These are phyloP conservation scores for Rallus crepitans DNA, from an alignment of 2,797 vertebrate genomes.

Conservation along the genomic window DNA sequence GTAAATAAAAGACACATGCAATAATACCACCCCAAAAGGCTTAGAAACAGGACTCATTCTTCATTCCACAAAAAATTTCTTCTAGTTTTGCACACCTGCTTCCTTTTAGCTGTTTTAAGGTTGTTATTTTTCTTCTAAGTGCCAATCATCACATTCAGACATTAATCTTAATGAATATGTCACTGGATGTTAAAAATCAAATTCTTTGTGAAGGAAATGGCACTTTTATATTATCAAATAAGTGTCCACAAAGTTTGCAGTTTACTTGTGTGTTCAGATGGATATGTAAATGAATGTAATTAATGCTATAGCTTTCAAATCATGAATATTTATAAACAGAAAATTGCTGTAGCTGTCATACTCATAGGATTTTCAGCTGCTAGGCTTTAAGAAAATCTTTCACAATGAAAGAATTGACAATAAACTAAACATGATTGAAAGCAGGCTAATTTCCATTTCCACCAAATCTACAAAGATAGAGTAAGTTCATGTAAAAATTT, in stretches of 20 bases:
- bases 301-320: conserved; percentile 82
- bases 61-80: conserved; percentile 28
- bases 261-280: conserved; percentile 74
- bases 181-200: conserved; percentile 71
- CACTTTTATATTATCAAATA: conserved; percentile 73
- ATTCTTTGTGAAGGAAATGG: conserved; percentile 75
- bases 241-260: conserved; percentile 70
- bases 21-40: background rate
- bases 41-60: background rate
- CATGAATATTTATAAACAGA: conserved; percentile 82
- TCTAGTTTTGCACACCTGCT: conserved; percentile 59
- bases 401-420: conserved; percentile 57
- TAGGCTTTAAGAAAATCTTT: conserved; percentile 70
- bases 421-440: conserved; percentile 60
- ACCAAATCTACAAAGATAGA: conserved; percentile 13
- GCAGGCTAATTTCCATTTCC: conserved; percentile 47
- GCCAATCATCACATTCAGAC: conserved; percentile 64
- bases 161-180: conserved; percentile 70
- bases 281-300: conserved; percentile 81
- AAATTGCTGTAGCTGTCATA: conserved; percentile 77
- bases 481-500: conserved; percentile 23
- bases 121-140: conserved; percentile 55
- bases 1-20: background rate
- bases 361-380: conserved; percentile 75
- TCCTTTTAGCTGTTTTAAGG: conserved; percentile 67